Percentiles rank a stretch among this genome's conserved stretches.
Evolutionary conservation across 2,797 vertebrate species (phyloP).

Genomic region (Tiaroga cobitis): DNA sequence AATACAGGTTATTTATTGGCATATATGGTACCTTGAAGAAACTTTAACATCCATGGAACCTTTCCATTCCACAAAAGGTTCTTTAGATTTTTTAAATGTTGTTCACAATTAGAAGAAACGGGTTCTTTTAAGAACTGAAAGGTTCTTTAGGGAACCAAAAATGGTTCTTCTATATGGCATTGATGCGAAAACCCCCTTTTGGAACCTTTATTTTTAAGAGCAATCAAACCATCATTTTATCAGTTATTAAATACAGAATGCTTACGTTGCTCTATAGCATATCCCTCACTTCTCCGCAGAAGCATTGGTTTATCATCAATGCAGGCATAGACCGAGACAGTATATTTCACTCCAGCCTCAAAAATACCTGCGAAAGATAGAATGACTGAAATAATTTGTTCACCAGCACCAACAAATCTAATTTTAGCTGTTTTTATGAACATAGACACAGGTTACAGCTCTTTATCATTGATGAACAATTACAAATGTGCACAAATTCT

Average conservation of each 20-base stretch:
- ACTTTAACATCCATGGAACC: not conserved
- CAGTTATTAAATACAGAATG: not conserved
- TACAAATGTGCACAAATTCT: not conserved
- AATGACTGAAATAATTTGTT: not conserved
- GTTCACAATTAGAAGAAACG: not conserved
- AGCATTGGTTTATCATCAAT: constrained; percentile 60
- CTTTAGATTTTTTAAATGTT: not conserved
- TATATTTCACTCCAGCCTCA: constrained; percentile 64
- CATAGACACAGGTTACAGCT: not conserved
- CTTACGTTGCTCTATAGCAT: constrained; percentile 70
- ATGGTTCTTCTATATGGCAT: not conserved
- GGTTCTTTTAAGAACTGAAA: not conserved
- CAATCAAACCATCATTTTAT: not conserved
- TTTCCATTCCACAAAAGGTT: not conserved
- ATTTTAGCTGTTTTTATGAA: not conserved
- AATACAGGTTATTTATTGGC: not conserved
- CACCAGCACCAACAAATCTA: not conserved
- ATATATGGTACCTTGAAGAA: not conserved
- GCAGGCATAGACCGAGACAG: constrained; percentile 73
- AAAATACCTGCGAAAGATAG: constrained; percentile 60
- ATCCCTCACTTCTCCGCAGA: constrained; percentile 68
- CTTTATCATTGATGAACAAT: not conserved
- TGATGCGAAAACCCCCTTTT: not conserved
- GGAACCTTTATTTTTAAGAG: not conserved
- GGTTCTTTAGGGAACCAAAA: not conserved